Evolutionary conservation across 2,797 vertebrate genomes (phyloP).

Genomic region (Poecilia gillii): DNA sequence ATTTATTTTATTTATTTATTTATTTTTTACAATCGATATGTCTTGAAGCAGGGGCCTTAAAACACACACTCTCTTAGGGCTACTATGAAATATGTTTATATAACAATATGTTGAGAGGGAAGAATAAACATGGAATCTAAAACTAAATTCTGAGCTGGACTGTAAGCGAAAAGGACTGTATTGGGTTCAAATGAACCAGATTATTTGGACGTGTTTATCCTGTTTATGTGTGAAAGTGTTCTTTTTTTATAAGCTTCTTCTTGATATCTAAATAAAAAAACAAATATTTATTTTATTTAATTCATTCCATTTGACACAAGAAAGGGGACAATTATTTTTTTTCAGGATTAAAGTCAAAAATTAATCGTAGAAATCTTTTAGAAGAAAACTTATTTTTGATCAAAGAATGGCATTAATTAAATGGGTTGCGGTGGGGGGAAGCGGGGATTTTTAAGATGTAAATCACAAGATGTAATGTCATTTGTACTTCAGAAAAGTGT

Average conservation of each 20-base stretch:
- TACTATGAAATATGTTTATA: neutral
- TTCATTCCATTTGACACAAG: neutral
- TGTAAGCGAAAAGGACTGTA: neutral
- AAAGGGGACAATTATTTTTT: neutral
- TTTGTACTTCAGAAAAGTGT: slow-evolving; percentile 12
- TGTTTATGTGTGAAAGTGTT: neutral
- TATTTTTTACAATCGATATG: too few relatives aligned
- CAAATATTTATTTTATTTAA: neutral
- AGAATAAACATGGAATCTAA: neutral
- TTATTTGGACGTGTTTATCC: neutral
- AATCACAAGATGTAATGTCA: neutral
- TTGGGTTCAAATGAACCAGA: neutral
- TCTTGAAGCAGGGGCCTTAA: neutral
- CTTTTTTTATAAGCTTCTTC: neutral
- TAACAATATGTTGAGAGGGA: neutral
- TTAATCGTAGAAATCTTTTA: neutral
- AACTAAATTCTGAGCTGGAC: neutral
- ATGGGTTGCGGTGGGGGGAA: neutral
- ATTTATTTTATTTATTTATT: neutral
- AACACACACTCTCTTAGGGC: neutral
- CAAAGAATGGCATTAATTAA: neutral
- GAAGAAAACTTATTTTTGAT: neutral
- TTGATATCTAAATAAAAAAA: neutral
- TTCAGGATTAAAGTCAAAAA: neutral
- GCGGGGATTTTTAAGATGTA: neutral